phyloP scores from a whole-genome alignment of 2,888 invertebrate genomes.

The Thereva nobilitata region DNA sequence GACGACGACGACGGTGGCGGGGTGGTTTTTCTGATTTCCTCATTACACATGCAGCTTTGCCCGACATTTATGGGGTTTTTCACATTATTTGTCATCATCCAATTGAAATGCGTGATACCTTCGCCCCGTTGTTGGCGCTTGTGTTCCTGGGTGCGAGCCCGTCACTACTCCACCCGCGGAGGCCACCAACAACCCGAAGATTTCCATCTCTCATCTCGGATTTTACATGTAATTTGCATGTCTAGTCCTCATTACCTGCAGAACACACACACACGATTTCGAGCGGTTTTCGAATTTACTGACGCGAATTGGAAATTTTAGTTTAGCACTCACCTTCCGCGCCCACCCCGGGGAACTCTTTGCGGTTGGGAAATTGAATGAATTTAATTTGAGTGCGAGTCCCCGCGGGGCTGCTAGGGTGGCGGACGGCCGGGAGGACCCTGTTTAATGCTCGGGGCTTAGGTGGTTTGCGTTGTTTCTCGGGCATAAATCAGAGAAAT shows the following conservation, averaged over 20 bases:
- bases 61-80: conserved; percentile 29
- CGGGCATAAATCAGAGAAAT: conserved; percentile 11
- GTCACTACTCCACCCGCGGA: no score
- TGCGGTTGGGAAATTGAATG: neutral
- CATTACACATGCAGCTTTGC: conserved; percentile 18
- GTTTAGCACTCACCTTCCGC: no score
- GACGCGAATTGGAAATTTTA: conserved; percentile 7
- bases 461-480: conserved; percentile 6
- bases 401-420: no score
- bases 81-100: conserved; percentile 25
- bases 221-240: conserved; percentile 29
- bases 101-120: neutral
- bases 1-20: neutral
- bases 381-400: conserved; percentile 11
- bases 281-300: conserved; percentile 12
- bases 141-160: neutral
- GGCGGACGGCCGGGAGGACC: neutral
- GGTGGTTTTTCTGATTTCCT: conserved; percentile 29
- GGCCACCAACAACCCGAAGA: neutral
- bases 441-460: conserved; percentile 2
- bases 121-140: neutral
- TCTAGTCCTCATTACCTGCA: conserved; percentile 22
- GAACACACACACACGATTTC: conserved; percentile 13
- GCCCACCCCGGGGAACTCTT: neutral
- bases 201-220: conserved; percentile 1